These are phyloP conservation scores for Pyrrhia umbra DNA, from an alignment of 2,888 invertebrate species.

Conservation along the genomic window DNA sequence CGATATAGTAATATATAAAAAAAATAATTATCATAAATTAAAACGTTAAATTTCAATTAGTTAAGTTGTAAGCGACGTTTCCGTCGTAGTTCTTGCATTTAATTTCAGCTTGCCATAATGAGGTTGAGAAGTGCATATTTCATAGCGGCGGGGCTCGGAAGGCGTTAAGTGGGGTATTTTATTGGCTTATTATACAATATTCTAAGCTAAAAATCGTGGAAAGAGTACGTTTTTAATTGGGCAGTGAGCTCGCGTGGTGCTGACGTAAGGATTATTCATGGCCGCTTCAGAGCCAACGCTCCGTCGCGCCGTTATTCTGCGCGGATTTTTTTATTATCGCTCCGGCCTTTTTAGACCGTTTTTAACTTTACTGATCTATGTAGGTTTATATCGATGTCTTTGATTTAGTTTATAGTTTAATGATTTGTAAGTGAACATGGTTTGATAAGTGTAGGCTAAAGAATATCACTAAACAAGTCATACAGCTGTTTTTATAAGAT, in stretches of 20 bases:
- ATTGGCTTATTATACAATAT: constrained; percentile 90
- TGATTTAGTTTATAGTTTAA: constrained; percentile 36
- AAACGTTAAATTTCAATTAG: constrained; percentile 64
- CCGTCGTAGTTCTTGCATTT: constrained; percentile 81
- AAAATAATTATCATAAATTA: constrained; percentile 56
- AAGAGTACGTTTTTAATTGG: constrained; percentile 90
- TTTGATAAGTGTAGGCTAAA: neutral
- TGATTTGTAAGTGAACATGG: constrained; percentile 33
- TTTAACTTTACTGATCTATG: constrained; percentile 69
- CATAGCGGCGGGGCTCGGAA: constrained; percentile 81
- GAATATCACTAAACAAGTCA: too few relatives aligned
- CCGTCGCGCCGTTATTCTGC: constrained; percentile 79
- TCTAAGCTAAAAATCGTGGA: constrained; percentile 90
- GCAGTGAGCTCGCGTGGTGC: constrained; percentile 86
- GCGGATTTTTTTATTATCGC: constrained; percentile 77
- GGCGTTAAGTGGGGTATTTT: constrained; percentile 90
- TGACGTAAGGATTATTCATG: constrained; percentile 89
- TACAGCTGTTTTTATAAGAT: too few relatives aligned
- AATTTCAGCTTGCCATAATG: constrained; percentile 86
- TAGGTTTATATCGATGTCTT: constrained; percentile 57
- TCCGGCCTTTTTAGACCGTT: constrained; percentile 66
- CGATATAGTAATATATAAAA: constrained; percentile 27
- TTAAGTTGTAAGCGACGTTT: constrained; percentile 68
- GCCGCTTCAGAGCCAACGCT: constrained; percentile 85
- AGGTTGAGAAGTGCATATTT: constrained; percentile 88